These are phyloP conservation scores for Prosapia bicincta DNA, from an alignment of 2,888 invertebrate species.

Conservation along the genomic window DNA sequence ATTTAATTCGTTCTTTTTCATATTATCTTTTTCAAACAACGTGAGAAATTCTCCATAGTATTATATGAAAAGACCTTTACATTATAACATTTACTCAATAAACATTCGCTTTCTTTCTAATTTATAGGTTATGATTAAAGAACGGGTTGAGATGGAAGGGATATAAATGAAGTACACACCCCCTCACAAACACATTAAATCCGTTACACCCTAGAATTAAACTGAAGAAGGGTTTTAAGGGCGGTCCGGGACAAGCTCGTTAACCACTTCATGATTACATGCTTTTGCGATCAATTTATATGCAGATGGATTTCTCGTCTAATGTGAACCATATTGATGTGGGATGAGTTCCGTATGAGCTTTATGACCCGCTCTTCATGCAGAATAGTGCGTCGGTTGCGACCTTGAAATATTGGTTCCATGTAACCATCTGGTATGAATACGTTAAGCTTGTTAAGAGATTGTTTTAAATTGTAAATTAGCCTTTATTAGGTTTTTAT, in stretches of 20 bases:
- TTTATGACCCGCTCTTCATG: background rate
- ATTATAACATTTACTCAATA: too few species aligned
- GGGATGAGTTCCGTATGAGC: background rate
- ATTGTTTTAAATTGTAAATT: too few species aligned
- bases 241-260: background rate
- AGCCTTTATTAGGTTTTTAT: too few species aligned
- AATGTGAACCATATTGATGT: background rate
- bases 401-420: background rate
- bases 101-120: background rate
- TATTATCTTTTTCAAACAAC: too few species aligned
- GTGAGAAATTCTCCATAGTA: too few species aligned
- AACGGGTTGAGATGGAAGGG: background rate
- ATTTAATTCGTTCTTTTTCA: too few species aligned
- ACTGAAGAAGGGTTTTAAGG: background rate
- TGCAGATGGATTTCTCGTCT: background rate
- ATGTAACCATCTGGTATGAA: too few species aligned
- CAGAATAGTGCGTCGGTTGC: background rate
- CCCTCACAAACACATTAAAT: background rate
- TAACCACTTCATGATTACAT: background rate
- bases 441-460: too few species aligned
- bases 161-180: background rate
- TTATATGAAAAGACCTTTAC: too few species aligned
- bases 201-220: background rate
- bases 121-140: background rate
- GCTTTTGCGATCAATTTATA: background rate